These are phyloP conservation scores for Dryadula phaetusa DNA, from an alignment of 2,888 invertebrate species.

Conservation along the genomic window DNA sequence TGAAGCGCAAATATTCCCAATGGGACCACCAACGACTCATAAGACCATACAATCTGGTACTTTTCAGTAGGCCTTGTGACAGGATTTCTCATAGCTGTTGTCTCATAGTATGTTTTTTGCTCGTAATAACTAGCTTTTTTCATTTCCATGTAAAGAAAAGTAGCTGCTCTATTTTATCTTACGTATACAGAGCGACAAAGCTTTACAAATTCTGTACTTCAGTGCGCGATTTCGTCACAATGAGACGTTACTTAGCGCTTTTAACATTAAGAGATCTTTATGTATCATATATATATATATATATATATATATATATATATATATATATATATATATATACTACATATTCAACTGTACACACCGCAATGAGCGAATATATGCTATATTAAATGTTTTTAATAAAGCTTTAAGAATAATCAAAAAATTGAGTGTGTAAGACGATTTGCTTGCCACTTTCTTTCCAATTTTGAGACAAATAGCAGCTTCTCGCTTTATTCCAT, in stretches of 20 bases:
- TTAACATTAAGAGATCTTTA: background rate
- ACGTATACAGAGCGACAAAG: constrained; percentile 15
- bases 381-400: too few relatives aligned
- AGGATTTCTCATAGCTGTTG: constrained; percentile 5
- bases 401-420: too few relatives aligned
- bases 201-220: constrained; percentile 11
- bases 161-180: constrained; percentile 21
- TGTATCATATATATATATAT: background rate
- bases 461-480: too few relatives aligned
- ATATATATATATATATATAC: too few relatives aligned
- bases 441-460: too few relatives aligned
- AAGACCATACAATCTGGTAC: constrained; percentile 6
- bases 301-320: background rate
- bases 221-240: constrained; percentile 13
- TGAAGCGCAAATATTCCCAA: background rate
- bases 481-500: too few relatives aligned
- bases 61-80: constrained; percentile 1
- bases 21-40: constrained; percentile 18
- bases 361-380: too few relatives aligned
- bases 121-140: constrained; percentile 8
- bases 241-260: background rate
- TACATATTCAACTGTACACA: too few relatives aligned
- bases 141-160: constrained; percentile 18
- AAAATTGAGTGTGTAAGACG: too few relatives aligned
- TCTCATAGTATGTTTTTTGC: background rate